Base-by-base conservation (phyloP, 2,113 vertebrate species). In the Carlito syrichta region DNA sequence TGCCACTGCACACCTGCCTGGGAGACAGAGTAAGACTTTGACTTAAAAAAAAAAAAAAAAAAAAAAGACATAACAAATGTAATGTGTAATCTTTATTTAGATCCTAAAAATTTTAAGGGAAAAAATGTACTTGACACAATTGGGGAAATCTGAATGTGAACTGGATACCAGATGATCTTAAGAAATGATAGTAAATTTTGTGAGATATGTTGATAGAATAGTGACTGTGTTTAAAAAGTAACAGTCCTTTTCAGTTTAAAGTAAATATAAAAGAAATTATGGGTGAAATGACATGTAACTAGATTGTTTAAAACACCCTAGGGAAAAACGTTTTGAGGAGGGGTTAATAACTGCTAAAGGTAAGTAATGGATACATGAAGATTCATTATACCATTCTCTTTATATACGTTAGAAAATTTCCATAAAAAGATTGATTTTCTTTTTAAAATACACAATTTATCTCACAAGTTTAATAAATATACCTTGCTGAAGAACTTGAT, bases 301-400 rank as follows among this genome's bases (percentile, higher is more conserved):
- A n/a, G n/a, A n/a, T n/a, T n/a, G n/a, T 92, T 96, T 85, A 81
- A 96, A 91, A 79, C 86, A 74, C 3, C 60, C 11, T 20, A 74
- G n/a, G 66, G 35, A 71, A 52, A 68, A 63, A 58, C 66, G 25
- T 48, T 78, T n/a, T 30, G 14, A 58, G 23, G 25, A 68, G 10
- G 19, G 1, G 3, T n/a, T 95, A 19, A 56, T 60, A 40, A 83
- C 1, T 76, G 27, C 68, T 85, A 93, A 77, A 83, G 32, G 35
- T 73, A 88, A 89, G 3, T 52, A 19, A 85, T 71, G 40, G 23
- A 20, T n/a, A 81, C 23, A 69, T 40, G 17, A 22, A 60, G 35
- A 74, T 30, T 32, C 23, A 48, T 50, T 93, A 48, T 32, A 85
- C 22, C 48, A 94, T 43, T 43, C n/a, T 71, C 32, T 97, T 73